Percentiles rank a stretch among this genome's conserved stretches.
phyloP scores from a whole-genome alignment of 2,113 vertebrate genomes.

The Etheostoma spectabile region DNA sequence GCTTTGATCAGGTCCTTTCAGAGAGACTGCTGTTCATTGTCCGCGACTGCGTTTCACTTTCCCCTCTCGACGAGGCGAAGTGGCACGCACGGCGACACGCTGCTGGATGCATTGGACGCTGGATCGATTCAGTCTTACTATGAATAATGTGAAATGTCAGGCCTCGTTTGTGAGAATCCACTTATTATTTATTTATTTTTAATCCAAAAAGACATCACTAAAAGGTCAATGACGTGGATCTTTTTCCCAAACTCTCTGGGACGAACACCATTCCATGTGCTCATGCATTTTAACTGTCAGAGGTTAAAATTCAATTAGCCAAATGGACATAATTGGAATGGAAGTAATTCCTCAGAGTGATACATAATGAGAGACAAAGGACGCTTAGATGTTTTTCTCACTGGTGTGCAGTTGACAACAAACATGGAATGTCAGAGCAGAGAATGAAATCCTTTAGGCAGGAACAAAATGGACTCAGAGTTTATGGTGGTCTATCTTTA shows the following conservation, averaged over 20 bases:
- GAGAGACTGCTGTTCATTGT: conserved; percentile 36
- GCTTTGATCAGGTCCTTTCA: conserved; percentile 63
- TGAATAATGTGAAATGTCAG: conserved; percentile 50
- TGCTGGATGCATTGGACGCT: conserved; percentile 7
- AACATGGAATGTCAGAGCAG: conserved; percentile 17
- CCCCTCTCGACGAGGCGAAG: conserved; percentile 30
- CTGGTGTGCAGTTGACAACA: conserved; percentile 34
- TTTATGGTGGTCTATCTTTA: conserved; percentile 19
- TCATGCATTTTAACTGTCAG: conserved; percentile 57
- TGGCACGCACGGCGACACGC: conserved; percentile 6
- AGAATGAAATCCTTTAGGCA: conserved; percentile 49
- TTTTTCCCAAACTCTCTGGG: conserved; percentile 45
- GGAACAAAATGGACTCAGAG: conserved; percentile 3
- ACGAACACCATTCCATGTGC: conserved; percentile 39
- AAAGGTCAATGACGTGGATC: conserved; percentile 58
- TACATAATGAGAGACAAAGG: conserved; percentile 31
- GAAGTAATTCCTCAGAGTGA: conserved; percentile 39
- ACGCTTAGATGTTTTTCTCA: conserved; percentile 42
- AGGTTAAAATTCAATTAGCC: conserved; percentile 56
- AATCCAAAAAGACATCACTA: conserved; percentile 44
- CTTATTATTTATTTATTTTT: conserved; percentile 3
- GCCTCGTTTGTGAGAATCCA: conserved; percentile 53
- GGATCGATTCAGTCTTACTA: conserved; percentile 2
- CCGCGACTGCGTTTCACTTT: conserved; percentile 61
- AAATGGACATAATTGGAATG: conserved; percentile 16